Percentiles rank a stretch among this genome's conserved stretches.
Evolutionary conservation across 2,888 invertebrate species (phyloP).

Genomic region (Stictocephala bisonia): DNA sequence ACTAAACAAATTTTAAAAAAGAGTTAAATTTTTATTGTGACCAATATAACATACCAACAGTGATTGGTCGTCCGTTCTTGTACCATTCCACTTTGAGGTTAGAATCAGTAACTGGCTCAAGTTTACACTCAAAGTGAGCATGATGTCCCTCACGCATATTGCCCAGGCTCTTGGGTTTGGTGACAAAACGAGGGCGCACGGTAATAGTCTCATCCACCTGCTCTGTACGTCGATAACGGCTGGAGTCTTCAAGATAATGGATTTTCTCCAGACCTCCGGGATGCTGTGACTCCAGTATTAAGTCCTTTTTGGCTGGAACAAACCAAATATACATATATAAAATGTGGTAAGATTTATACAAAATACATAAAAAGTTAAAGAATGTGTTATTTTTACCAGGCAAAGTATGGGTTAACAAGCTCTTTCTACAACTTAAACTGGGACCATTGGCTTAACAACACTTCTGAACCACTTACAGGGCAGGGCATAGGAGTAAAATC

Average conservation of each 20-base stretch:
- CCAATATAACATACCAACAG: constrained; percentile 73
- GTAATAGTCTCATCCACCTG: constrained; percentile 85
- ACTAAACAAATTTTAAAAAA: too few species aligned
- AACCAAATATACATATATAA: neutral
- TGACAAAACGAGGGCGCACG: constrained; percentile 85
- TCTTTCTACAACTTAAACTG: too few species aligned
- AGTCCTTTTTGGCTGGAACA: constrained; percentile 80
- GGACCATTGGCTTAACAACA: too few species aligned
- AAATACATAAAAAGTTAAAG: neutral
- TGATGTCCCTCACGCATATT: constrained; percentile 90
- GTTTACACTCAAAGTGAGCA: constrained; percentile 97
- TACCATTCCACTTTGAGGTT: constrained; percentile 98
- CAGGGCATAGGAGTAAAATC: too few species aligned
- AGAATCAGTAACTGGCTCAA: constrained; percentile 96
- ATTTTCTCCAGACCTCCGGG: constrained; percentile 93
- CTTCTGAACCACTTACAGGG: too few species aligned
- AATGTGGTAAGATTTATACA: neutral
- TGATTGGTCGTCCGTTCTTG: constrained; percentile 93
- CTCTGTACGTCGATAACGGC: constrained; percentile 85
- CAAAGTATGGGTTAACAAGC: too few species aligned
- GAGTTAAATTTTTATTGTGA: too few species aligned
- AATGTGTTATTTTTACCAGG: neutral
- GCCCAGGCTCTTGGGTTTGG: constrained; percentile 87
- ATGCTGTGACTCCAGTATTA: constrained; percentile 89
- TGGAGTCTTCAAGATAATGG: constrained; percentile 89